Evolutionary conservation across 2,888 invertebrate genomes (phyloP), one percentile per base, ranked within the genome.

Genomic region (Candidula unifasciata): DNA sequence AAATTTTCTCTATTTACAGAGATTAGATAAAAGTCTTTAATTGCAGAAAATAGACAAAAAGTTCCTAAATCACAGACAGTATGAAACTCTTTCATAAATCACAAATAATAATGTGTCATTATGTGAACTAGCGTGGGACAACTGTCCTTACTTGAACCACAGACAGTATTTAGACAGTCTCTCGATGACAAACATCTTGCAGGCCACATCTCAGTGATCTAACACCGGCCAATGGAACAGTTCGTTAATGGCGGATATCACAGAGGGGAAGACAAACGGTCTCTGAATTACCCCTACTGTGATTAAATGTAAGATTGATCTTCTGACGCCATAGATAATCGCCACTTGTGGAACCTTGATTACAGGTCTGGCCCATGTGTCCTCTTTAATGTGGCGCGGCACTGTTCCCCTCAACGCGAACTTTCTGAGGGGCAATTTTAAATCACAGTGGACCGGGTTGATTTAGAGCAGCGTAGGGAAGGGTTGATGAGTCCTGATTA

Each of bases 401-500:
- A 2, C 60, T 60, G 24, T 60, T n/a, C 60, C n/a, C 60, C 60
- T 24, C 0, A 60, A 21, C n/a, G 24, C 3, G n/a, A 44, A 35
- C 13, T 44, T 35, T 66, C 35, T 6, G 27, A n/a, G 21, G 10
- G 66, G 13, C 54, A 5, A 24, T 2, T 33, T 37, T 66, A 64
- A 64, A 79, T 68, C 60, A 79, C 37, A 60, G 52, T n/a, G 18
- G 44, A 79, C 37, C 6, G 24, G 13, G 16, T 0, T 76, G 21
- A 54, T 33, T 57, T 6, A 30, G 57, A n/a, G 0, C 44, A 6
- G 8, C 3, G 44, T 24, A 35, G 66, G 66, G 21, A 57, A 77
- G 16, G 37, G 79, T 44, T 66, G 79, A 79, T 79, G 66, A 79
- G 79, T 18, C 5, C 3, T 35, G 64, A 60, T n/a, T 79, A 66